Evolutionary conservation across 2,888 invertebrate species (phyloP).

Genomic region (Cenopis cana): DNA sequence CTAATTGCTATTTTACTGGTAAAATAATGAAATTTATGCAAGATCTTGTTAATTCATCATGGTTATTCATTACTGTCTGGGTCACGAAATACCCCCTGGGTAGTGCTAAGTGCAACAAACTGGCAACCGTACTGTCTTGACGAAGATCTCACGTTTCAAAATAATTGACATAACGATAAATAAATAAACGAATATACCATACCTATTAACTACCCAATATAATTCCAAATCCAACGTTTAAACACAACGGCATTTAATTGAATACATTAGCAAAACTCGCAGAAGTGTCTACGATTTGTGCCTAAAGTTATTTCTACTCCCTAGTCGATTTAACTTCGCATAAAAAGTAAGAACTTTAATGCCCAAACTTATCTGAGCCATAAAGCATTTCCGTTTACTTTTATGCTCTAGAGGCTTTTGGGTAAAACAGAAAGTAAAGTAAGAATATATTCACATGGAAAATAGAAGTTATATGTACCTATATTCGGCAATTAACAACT

Average conservation of each 20-base stretch:
- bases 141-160: no score
- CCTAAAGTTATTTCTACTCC: background rate
- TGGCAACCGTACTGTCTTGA: no score
- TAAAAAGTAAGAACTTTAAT: background rate
- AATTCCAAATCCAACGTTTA: background rate
- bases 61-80: background rate
- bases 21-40: conserved; percentile 1
- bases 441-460: conserved; percentile 1
- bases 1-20: conserved; percentile 22
- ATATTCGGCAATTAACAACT: conserved; percentile 5
- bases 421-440: background rate
- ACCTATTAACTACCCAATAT: no score
- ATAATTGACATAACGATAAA: no score
- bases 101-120: no score
- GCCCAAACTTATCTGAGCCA: conserved; percentile 8
- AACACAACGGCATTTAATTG: background rate
- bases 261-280: background rate
- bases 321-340: conserved; percentile 5
- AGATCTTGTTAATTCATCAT: background rate
- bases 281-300: background rate
- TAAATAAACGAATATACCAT: no score
- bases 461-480: background rate
- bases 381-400: conserved; percentile 12
- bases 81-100: background rate
- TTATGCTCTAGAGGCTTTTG: background rate